Conservation (phyloP, 2,888 invertebrate genomes). For the Clunio marinus region DNA sequence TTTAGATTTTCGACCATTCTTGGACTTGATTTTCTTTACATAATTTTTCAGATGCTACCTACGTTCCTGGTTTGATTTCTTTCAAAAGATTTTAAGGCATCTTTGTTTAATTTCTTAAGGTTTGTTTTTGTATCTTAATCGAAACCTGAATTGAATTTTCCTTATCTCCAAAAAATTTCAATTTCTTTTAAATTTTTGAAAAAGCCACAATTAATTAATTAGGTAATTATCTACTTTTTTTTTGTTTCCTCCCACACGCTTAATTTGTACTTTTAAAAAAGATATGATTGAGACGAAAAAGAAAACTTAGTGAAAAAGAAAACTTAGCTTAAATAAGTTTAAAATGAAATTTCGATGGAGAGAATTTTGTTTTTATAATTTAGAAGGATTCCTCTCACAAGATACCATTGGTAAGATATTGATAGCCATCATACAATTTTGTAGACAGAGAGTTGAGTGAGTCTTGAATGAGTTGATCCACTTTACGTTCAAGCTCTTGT, state of each 20-base stretch:
- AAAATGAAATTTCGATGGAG: neutral
- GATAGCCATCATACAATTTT: conserved; percentile 97
- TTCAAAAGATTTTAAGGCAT: conserved; percentile 2
- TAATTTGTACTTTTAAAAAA: conserved; percentile 13
- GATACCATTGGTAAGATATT: conserved; percentile 98
- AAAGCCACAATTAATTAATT: too few species aligned
- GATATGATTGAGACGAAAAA: neutral
- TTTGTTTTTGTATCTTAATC: too few species aligned
- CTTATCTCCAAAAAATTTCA: neutral
- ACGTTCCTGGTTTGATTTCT: conserved; percentile 13
- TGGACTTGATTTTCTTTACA: neutral
- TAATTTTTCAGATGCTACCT: conserved; percentile 18
- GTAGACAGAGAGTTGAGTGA: conserved; percentile 96
- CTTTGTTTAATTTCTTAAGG: neutral
- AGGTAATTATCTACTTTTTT: too few species aligned
- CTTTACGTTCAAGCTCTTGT: conserved; percentile 85
- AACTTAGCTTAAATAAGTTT: neutral
- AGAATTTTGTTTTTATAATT: conserved; percentile 40
- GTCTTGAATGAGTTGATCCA: conserved; percentile 90
- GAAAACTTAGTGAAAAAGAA: neutral
- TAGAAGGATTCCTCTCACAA: conserved; percentile 50
- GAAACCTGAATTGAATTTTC: conserved; percentile 19
- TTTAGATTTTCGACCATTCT: neutral
- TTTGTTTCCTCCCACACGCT: too few species aligned
- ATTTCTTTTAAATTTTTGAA: too few species aligned